A percentile compares a stretch with the other conserved stretches of the same genome.
phyloP scores from a whole-genome alignment of 2,888 invertebrate genomes.

The Conchocele bisecta region DNA sequence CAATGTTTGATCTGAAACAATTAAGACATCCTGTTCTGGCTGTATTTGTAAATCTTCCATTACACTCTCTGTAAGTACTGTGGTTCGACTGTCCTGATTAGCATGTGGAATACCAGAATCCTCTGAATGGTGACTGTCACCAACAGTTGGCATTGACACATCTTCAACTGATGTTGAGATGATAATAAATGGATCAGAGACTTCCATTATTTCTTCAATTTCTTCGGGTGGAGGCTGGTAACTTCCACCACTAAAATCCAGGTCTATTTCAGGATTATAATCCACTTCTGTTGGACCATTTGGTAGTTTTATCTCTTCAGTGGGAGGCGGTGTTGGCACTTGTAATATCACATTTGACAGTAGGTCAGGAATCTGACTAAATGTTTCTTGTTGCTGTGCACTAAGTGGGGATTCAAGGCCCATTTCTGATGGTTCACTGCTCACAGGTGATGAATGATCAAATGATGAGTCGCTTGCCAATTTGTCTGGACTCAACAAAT shows the following conservation, averaged over 20 bases:
- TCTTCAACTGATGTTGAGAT: constrained; percentile 22
- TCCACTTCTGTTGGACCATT: constrained; percentile 85
- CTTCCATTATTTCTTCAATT: background rate
- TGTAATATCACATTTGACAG: background rate
- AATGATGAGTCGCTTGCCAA: constrained; percentile 69
- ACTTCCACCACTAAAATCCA: constrained; percentile 54
- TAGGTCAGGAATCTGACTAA: constrained; percentile 37
- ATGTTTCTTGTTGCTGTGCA: constrained; percentile 20
- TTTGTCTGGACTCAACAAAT: constrained; percentile 58
- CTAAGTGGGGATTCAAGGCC: constrained; percentile 62
- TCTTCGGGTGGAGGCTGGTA: constrained; percentile 19
- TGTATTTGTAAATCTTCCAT: constrained; percentile 70
- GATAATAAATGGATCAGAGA: constrained; percentile 18
- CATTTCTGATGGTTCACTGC: constrained; percentile 75
- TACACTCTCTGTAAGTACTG: constrained; percentile 62
- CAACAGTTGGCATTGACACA: constrained; percentile 10
- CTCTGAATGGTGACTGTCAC: constrained; percentile 5
- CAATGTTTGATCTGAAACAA: constrained; percentile 76
- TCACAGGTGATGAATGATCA: constrained; percentile 74
- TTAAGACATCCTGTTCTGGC: constrained; percentile 64
- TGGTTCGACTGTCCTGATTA: constrained; percentile 36
- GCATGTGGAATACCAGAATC: constrained; percentile 13
- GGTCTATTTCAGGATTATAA: constrained; percentile 83
- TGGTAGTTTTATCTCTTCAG: constrained; percentile 44
- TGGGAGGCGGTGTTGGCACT: constrained; percentile 20